Evolutionary conservation across 2,888 invertebrate species (phyloP).

Genomic region (Micropterix aruncella): DNA sequence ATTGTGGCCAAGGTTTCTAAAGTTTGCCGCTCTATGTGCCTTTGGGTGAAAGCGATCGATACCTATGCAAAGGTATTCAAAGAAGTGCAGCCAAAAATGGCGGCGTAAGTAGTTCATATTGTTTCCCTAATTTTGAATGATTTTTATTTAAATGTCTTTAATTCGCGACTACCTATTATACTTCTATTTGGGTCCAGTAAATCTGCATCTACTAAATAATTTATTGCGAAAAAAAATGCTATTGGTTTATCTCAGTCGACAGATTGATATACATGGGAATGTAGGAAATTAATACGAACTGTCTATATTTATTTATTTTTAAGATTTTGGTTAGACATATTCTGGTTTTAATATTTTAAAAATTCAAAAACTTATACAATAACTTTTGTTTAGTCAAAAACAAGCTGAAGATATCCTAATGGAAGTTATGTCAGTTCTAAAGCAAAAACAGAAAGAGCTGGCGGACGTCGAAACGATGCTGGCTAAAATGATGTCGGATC

Average conservation of each 20-base stretch:
- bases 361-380: neutral
- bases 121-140: too few species aligned
- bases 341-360: too few species aligned
- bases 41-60: conserved; percentile 88
- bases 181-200: too few species aligned
- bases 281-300: too few species aligned
- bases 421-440: conserved; percentile 58
- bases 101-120: conserved; percentile 58
- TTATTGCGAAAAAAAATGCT: too few species aligned
- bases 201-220: too few species aligned
- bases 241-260: too few species aligned
- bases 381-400: conserved; percentile 40
- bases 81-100: conserved; percentile 79
- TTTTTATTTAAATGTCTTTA: too few species aligned
- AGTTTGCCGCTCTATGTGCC: conserved; percentile 81
- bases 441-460: conserved; percentile 68
- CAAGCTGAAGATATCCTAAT: conserved; percentile 65
- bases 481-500: conserved; percentile 53
- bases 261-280: too few species aligned
- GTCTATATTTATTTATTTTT: too few species aligned
- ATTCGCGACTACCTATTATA: too few species aligned
- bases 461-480: conserved; percentile 68
- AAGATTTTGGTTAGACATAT: too few species aligned
- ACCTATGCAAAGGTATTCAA: conserved; percentile 77
- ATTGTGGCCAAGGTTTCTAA: conserved; percentile 73